Percentiles rank a stretch among this genome's conserved stretches.
Conservation (phyloP, 2,113 vertebrate species). For the Chelonoidis abingdonii region DNA sequence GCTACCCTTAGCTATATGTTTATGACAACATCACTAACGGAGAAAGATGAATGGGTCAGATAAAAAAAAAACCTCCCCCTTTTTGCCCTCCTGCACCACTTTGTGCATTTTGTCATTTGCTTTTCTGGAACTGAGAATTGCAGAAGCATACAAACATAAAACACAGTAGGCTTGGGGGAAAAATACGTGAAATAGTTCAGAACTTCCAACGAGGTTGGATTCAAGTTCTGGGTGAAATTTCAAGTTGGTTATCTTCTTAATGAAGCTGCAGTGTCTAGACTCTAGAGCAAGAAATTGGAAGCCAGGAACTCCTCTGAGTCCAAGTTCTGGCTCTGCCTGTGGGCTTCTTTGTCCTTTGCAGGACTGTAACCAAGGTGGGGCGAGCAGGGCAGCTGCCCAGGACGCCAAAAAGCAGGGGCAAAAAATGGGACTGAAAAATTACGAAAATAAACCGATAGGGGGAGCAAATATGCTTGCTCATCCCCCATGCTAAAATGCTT, state of each 20-base stretch:
- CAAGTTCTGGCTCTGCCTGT: background rate
- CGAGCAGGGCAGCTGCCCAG: background rate
- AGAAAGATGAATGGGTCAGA: background rate
- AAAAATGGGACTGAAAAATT: background rate
- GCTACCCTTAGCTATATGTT: too few species aligned
- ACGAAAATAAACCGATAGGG: background rate
- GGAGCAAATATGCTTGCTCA: background rate
- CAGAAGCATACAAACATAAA: background rate
- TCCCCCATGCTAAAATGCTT: background rate
- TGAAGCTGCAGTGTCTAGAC: background rate
- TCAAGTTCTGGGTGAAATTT: background rate
- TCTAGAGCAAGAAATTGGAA: background rate
- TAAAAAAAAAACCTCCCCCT: background rate
- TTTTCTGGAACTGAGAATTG: background rate
- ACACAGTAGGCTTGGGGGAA: background rate
- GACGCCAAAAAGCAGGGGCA: background rate
- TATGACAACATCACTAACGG: background rate
- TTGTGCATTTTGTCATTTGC: background rate
- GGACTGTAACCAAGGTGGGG: background rate
- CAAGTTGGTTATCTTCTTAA: background rate
- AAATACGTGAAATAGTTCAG: background rate
- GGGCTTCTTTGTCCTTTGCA: background rate
- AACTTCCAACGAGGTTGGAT: constrained; percentile 7
- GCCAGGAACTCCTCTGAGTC: background rate
- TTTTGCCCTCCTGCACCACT: background rate